Percentiles rank a stretch among this genome's conserved stretches.
phyloP scores from a whole-genome alignment of 2,888 invertebrate species.

The Zaprionus obscuricornis region DNA sequence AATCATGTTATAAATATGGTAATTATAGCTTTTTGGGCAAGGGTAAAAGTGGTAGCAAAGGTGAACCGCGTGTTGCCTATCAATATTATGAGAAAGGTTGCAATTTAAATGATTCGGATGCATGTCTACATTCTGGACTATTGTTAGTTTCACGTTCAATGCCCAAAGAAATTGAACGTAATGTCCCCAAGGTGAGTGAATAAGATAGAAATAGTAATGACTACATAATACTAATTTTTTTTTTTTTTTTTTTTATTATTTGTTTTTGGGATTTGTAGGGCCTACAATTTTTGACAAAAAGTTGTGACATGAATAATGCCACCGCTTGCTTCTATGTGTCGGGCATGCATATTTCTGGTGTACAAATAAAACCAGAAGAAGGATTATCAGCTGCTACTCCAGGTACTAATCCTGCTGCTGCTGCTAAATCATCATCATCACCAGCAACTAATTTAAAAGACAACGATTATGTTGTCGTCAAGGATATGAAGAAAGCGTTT shows the following conservation, averaged over 20 bases:
- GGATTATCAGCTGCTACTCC: background rate
- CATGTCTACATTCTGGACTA: conserved; percentile 91
- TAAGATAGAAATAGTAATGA: background rate
- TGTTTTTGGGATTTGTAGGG: conserved; percentile 84
- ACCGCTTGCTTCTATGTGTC: conserved; percentile 92
- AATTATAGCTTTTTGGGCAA: conserved; percentile 89
- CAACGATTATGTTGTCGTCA: conserved; percentile 85
- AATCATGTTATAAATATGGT: conserved; percentile 95
- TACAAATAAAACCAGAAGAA: conserved; percentile 85
- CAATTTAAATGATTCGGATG: conserved; percentile 87
- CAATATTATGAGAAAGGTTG: conserved; percentile 92
- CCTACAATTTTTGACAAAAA: conserved; percentile 86
- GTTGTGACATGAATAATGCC: conserved; percentile 86
- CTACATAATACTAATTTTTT: background rate
- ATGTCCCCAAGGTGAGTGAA: conserved; percentile 85
- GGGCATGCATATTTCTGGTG: conserved; percentile 90
- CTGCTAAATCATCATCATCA: background rate
- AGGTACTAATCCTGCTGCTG: background rate
- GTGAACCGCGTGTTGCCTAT: conserved; percentile 86
- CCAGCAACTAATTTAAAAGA: conserved; percentile 47
- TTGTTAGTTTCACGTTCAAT: conserved; percentile 86
- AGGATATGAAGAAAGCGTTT: conserved; percentile 91
- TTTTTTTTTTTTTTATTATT: background rate
- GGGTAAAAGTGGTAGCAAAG: conserved; percentile 85
- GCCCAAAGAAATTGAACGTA: conserved; percentile 84